Evolutionary conservation across 2,113 vertebrate species (phyloP).

Genomic region (Dipodomys merriami): DNA sequence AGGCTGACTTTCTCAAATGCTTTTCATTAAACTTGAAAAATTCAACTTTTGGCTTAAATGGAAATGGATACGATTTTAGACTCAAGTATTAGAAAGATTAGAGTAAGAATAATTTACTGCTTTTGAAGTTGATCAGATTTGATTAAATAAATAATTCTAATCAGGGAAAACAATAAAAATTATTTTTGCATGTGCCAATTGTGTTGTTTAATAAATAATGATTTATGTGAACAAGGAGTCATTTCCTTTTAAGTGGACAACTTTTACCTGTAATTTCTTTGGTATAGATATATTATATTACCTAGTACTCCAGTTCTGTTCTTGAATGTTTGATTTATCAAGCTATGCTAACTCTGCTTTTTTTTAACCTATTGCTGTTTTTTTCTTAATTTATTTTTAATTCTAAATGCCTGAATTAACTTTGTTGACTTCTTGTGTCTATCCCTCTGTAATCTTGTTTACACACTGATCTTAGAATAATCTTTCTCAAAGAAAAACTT

Average conservation of each 20-base stretch:
- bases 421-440: not conserved
- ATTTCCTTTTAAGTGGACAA: not conserved
- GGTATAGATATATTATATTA: not conserved
- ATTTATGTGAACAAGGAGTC: not conserved
- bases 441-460: not conserved
- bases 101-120: not conserved
- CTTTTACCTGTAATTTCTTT: not conserved
- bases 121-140: not conserved
- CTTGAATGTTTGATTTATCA: not conserved
- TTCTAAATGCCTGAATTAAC: not conserved
- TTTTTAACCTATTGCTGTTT: not conserved
- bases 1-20: constrained; percentile 12
- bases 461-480: not conserved
- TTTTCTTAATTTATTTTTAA: not conserved
- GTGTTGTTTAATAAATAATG: not conserved
- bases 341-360: not conserved
- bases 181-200: not conserved
- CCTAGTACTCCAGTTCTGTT: not conserved
- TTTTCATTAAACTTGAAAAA: constrained; percentile 57
- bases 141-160: constrained; percentile 10
- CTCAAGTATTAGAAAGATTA: not conserved
- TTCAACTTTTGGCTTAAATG: constrained; percentile 26
- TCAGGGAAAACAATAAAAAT: constrained; percentile 7
- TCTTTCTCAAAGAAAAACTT: not conserved
- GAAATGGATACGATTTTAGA: not conserved